Evolutionary conservation across 2,888 invertebrate genomes (phyloP).

Genomic region (Diloba caeruleocephala): DNA sequence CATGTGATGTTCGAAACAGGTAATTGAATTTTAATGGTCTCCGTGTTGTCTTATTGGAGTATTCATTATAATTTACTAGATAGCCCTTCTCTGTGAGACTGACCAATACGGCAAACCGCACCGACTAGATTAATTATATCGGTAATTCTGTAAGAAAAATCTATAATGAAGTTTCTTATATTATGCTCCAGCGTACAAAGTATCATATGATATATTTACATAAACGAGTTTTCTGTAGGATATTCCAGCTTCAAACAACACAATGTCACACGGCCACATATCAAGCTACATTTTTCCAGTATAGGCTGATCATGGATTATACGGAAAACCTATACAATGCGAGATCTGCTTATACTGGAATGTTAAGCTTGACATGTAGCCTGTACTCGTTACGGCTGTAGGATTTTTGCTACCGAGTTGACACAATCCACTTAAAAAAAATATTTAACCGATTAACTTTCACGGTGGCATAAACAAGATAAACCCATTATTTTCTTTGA

Average conservation of each 20-base stretch:
- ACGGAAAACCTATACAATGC: too few species aligned
- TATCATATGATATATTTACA: constrained; percentile 3
- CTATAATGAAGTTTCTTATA: constrained; percentile 21
- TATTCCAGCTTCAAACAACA: constrained; percentile 14
- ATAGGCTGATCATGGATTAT: too few species aligned
- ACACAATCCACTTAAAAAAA: constrained; percentile 6
- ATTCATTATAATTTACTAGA: constrained; percentile 70
- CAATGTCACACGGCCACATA: too few species aligned
- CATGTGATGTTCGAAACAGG: constrained; percentile 51
- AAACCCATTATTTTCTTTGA: constrained; percentile 42
- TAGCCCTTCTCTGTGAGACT: constrained; percentile 33
- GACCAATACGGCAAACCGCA: constrained; percentile 55
- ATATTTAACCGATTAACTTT: constrained; percentile 31
- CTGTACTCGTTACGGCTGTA: background rate
- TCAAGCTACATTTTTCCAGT: too few species aligned
- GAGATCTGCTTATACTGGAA: too few species aligned
- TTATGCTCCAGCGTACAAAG: constrained; percentile 3
- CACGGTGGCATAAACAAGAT: constrained; percentile 16
- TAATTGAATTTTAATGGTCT: constrained; percentile 60
- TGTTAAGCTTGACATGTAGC: too few species aligned
- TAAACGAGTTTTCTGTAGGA: constrained; percentile 4
- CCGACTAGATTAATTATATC: constrained; percentile 55
- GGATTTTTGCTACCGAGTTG: constrained; percentile 4
- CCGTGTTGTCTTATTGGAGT: constrained; percentile 67
- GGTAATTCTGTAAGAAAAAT: constrained; percentile 24